Evolutionary conservation across 2,113 vertebrate genomes (phyloP), one percentile per base, ranked within the genome.

Genomic region (Bothrops jararaca): DNA sequence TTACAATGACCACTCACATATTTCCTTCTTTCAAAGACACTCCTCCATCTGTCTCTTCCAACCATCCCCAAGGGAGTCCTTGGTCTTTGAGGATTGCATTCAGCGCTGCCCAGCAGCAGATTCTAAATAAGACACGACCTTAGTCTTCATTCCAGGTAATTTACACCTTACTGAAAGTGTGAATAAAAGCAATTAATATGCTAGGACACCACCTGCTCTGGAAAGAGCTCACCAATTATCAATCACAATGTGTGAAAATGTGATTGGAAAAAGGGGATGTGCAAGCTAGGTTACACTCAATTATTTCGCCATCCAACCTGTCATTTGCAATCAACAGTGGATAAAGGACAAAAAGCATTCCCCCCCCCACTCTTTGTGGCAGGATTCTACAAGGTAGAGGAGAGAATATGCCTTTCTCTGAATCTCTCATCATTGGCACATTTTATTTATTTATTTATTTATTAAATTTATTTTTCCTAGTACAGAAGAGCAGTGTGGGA

Each of bases 111-210:
- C 89, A 85, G 5, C 26, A 52, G 56, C 88, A 56, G 85, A 57
- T 2, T 2, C 50, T 6, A 39, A 91, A 60, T 64, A 24, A 85
- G 53, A 48, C 22, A 12, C 26, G 45, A 34, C 88, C 56, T 64
- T 34, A 2, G 9, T 42, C 57, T 88, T 90, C 64, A 24, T 92
- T 57, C n/a, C 5, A 34, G 60, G 91, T 92, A 93, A 94, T 93
- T 93, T 93, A 89, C 94, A 93, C 94, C 85, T 93, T 90, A n/a
- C 85, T 12, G 54, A 90, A 60, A 90, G 85, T 89, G 92, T 87
- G 92, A 92, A 87, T 86, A n/a, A 91, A 90, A 64, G 89, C 94
- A 93, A 93, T 94, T 92, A 93, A 92, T 88, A 93, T 89, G 89
- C 92, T 45, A 48, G 90, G 92, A 57, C 92, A 90, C 92, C 94